Conservation (phyloP, 2,888 invertebrate genomes). For the Cerceris rybyensis region DNA sequence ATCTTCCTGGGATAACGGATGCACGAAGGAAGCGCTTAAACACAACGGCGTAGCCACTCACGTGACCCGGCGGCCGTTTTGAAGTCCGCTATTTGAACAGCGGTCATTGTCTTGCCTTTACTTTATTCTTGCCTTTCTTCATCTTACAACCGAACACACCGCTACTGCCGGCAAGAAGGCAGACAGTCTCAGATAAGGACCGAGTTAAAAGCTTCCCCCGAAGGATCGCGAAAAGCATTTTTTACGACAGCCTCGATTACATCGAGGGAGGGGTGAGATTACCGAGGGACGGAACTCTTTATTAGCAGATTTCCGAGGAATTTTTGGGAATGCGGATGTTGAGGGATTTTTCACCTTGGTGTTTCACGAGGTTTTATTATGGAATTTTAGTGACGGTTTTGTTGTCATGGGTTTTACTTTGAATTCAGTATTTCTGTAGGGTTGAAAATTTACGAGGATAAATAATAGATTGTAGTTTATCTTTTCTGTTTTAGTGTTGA, state of each 20-base stretch:
- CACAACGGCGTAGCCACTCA: slow-evolving; percentile 34
- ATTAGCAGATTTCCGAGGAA: neutral
- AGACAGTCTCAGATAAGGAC: slow-evolving; percentile 63
- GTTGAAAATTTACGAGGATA: too few species aligned
- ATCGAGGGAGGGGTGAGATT: neutral
- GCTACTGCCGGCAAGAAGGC: slow-evolving; percentile 39
- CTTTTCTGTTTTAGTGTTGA: too few species aligned
- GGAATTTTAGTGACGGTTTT: too few species aligned
- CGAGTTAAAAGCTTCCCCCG: slow-evolving; percentile 61
- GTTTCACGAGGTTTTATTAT: too few species aligned
- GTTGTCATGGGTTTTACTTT: too few species aligned
- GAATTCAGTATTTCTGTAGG: too few species aligned
- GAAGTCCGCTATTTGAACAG: slow-evolving; percentile 75
- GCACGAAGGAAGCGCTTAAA: slow-evolving; percentile 15
- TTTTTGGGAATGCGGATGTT: neutral
- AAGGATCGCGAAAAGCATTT: slow-evolving; percentile 74
- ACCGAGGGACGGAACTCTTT: neutral
- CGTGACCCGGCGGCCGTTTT: slow-evolving; percentile 68
- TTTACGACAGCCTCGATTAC: slow-evolving; percentile 69
- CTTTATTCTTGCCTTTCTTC: slow-evolving; percentile 26
- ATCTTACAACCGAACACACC: slow-evolving; percentile 16
- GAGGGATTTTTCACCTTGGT: too few species aligned
- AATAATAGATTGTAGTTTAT: too few species aligned
- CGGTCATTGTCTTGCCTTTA: slow-evolving; percentile 70
- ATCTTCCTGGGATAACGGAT: slow-evolving; percentile 31